Percentiles rank a stretch among this genome's conserved stretches.
These are phyloP conservation scores for Calvadosia cruxmelitensis DNA, from an alignment of 30 jellyfish, hydroid and myxozoan genomes.

Conservation along the genomic window DNA sequence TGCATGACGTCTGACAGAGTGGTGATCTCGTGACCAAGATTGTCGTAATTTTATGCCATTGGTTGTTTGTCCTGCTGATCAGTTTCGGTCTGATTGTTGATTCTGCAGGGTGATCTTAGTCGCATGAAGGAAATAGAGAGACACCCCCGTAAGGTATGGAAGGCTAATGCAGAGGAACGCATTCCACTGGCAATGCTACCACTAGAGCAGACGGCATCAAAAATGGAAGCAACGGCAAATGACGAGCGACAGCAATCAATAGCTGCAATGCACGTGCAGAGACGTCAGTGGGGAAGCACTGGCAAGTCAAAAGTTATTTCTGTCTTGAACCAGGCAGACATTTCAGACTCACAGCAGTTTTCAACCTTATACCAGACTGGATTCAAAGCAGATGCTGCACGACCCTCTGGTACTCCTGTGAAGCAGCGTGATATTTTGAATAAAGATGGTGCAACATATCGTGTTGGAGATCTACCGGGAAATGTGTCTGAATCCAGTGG, in stretches of 20 bases:
- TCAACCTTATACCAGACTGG: not conserved
- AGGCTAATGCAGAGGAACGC: slow-evolving; percentile 33
- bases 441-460: no score
- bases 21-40: no score
- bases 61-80: no score
- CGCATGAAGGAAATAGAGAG: slow-evolving; percentile 23
- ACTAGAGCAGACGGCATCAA: slow-evolving; percentile 79
- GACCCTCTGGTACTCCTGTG: no score
- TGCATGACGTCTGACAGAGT: no score
- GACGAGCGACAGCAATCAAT: no score
- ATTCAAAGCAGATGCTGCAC: no score
- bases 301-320: slow-evolving; percentile 70
- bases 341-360: not conserved
- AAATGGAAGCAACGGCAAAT: slow-evolving; percentile 53
- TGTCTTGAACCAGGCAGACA: slow-evolving; percentile 39
- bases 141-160: slow-evolving; percentile 60
- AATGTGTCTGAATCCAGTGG: no score
- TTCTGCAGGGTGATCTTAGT: slow-evolving; percentile 50
- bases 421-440: no score
- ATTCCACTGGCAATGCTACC: slow-evolving; percentile 37
- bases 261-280: not conserved
- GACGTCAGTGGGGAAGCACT: slow-evolving; percentile 49
- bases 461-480: no score
- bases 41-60: no score
- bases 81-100: no score